Evolutionary conservation across 1,140 invertebrate genomes (phyloP).

Genomic region (Eriocheir sinensis): DNA sequence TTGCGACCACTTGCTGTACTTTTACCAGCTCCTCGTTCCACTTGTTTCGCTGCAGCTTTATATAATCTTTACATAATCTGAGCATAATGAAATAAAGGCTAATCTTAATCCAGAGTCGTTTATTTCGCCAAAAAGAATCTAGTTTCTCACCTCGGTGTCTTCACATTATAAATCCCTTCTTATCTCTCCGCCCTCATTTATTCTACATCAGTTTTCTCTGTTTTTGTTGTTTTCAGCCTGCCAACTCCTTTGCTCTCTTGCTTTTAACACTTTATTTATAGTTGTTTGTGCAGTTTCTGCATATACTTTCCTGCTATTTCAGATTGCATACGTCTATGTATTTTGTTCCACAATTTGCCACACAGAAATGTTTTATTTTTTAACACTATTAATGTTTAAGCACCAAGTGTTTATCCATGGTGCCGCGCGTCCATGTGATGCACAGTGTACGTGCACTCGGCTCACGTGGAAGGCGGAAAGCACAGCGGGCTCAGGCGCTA

Average conservation of each 20-base stretch:
- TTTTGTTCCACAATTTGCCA: no score
- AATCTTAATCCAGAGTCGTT: no score
- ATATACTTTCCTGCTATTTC: not conserved
- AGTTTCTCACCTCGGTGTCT: constrained; percentile 6
- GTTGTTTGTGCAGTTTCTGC: not conserved
- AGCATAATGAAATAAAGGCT: no score
- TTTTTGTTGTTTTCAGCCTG: not conserved
- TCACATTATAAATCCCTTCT: not conserved
- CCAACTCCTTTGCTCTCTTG: not conserved
- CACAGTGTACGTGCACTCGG: not conserved
- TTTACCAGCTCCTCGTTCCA: not conserved
- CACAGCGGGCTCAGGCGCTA: not conserved
- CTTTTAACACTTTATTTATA: not conserved
- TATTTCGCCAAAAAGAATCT: not conserved
- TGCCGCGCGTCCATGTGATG: not conserved
- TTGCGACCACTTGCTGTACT: constrained; percentile 1
- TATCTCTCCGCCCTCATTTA: not conserved
- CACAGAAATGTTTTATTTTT: no score
- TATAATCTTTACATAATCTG: no score
- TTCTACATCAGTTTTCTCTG: not conserved
- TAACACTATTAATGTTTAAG: not conserved
- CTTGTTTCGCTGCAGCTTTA: no score
- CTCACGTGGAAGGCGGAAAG: not conserved
- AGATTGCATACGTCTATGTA: not conserved
- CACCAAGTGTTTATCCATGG: not conserved